Base-by-base conservation (phyloP, 1,140 invertebrate species). In the Tenebrio molitor region DNA sequence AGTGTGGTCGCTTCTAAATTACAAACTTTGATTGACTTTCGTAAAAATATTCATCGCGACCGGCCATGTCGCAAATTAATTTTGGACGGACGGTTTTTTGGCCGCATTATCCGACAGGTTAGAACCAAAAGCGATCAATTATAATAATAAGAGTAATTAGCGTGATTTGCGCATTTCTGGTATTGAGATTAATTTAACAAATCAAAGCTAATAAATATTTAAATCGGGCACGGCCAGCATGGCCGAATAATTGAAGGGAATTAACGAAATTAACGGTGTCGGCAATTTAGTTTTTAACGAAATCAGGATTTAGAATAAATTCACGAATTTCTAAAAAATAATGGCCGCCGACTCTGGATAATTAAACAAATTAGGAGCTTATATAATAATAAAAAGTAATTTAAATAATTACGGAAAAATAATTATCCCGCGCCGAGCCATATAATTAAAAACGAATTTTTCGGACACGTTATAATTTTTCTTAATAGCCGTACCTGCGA, bases 1-100 rank as follows among this genome's bases (percentile, higher is more conserved):
- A 79, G 75, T 79, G 79, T 74, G 79, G 79, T 80, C 72, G 74
- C 36, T 76, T 71, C 74, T 71, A 78, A 80, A 78, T 76, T 78
- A 67, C 73, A 72, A 53, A 71, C 69, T 74, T 74, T 74, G 73
- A 74, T 74, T 74, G 73, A 74, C 63, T 65, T 65, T 65, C 63
- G 21, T 41, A 23, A 53, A 53, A 53, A 53, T 53, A 23, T 23
- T 53, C 46, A 23, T 53, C 46, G 14, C n/a, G 36, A 39, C 5
- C 19, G 46, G 46, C 5, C 16, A 29, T 4, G 3, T 29, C 8
- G 46, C n/a, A 53, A 53, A 53, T 53, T 19, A 10, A 53, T 53
- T 53, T 21, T 14, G 10, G 15, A 6, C 3, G 6, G 36, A 39
- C 36, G n/a, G 2, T n/a, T 39, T 39, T 39, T 29, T 29, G 25